phyloP scores from a whole-genome alignment of 2,113 vertebrate genomes.

The Cynocephalus volans region DNA sequence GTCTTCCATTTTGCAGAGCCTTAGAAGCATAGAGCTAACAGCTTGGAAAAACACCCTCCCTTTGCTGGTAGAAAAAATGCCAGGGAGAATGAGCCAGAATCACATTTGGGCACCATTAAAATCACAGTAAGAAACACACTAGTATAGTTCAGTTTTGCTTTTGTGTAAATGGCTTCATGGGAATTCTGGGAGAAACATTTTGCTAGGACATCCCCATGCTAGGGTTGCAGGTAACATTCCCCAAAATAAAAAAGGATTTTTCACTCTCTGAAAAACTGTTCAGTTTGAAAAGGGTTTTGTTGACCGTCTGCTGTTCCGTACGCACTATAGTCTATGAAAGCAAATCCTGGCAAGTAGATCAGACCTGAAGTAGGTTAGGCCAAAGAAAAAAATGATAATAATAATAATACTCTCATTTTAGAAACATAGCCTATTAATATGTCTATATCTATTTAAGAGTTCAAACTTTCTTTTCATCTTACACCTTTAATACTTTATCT shows the following conservation, averaged over 20 bases:
- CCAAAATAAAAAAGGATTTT: slow-evolving; percentile 40
- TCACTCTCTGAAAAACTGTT: background rate
- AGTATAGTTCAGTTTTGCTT: background rate
- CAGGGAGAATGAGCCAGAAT: background rate
- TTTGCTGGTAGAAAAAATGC: background rate
- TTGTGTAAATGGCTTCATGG: background rate
- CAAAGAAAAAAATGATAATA: slow-evolving; percentile 42
- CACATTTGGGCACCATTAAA: slow-evolving; percentile 25
- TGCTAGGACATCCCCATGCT: background rate
- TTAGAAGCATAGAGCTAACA: background rate
- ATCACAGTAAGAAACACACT: background rate
- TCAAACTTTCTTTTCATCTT: slow-evolving; percentile 67
- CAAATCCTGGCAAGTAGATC: slow-evolving; percentile 8
- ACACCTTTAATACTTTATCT: slow-evolving; percentile 67
- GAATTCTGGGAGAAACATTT: background rate
- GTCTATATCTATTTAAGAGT: slow-evolving; percentile 20
- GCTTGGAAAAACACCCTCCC: background rate
- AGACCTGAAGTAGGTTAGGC: background rate
- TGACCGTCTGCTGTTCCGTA: background rate
- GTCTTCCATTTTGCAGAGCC: background rate
- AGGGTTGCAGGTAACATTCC: background rate
- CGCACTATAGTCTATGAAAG: background rate
- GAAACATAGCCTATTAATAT: slow-evolving; percentile 29
- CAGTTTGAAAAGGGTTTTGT: background rate
- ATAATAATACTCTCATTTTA: slow-evolving; percentile 21